Evolutionary conservation across 2,797 vertebrate species (phyloP), one percentile per base, ranked within the genome.

Genomic region (Chaunax sp.): DNA sequence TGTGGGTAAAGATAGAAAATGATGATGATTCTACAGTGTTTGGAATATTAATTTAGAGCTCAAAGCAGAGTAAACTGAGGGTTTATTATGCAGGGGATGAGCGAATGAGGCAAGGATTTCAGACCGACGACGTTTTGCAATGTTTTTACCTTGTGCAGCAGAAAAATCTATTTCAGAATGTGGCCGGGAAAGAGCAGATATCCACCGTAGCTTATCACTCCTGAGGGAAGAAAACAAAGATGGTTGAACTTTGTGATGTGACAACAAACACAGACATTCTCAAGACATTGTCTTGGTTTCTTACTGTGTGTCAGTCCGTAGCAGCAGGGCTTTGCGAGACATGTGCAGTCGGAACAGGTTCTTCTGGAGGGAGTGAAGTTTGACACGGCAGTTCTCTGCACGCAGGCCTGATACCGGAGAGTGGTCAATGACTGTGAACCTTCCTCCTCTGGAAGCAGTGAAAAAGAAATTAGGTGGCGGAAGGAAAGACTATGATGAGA

Each of bases 151-250:
- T 51, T 97, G 92, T 63, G 94, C 94, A 18, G 95, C 92, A 47
- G 94, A 90, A 75, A 96, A 95, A 90, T 99, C 97, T 0, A 88
- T 73, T 69, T 96, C 93, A 59, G 94, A 90, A 85, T 94, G 94
- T 0, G 95, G 95, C 57, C 89, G 91, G 50, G 95, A 94, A 52
- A 99, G 80, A 35, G 97, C 97, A 4, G 96, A 97, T 90, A 99
- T 96, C 98, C 98, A 99, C 1, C 97, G 96, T 69, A 97, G 92
- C 89, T 99, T 99, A 92, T 98, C 96, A 76, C 96, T 97, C 88
- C 98, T 99, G 82, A 44, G 78, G 84, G n/a, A 12, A 28, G 22
- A 37, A 30, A 84, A 57, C 8, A 66, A 47, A 57, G 7, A 50
- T 4, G 9, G 2, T 12, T 64, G n/a, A n/a, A n/a, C n/a, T n/a